These are phyloP conservation scores for Adelges cooleyi DNA, from an alignment of 1,140 invertebrate species.

Conservation along the genomic window DNA sequence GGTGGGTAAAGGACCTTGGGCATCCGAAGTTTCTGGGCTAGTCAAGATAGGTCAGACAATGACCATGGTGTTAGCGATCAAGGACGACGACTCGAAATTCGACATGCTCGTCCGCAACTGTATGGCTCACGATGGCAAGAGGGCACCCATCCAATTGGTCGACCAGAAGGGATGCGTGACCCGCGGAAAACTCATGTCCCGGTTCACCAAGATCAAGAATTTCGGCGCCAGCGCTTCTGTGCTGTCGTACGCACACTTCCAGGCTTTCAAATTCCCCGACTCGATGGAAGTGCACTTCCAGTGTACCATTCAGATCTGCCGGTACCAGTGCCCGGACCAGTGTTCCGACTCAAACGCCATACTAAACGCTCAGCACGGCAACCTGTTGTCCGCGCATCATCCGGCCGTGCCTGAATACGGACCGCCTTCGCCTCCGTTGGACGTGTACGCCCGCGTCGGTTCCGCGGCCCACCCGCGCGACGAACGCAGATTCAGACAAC, in stretches of 20 bases:
- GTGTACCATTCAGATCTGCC: slow-evolving; percentile 88
- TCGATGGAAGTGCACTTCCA: slow-evolving; percentile 95
- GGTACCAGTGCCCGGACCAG: slow-evolving; percentile 83
- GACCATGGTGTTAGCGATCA: slow-evolving; percentile 93
- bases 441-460: slow-evolving; percentile 61
- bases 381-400: slow-evolving; percentile 30
- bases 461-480: slow-evolving; percentile 51
- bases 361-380: slow-evolving; percentile 36
- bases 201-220: slow-evolving; percentile 90
- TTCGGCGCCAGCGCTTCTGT: slow-evolving; percentile 85
- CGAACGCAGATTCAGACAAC: slow-evolving; percentile 51
- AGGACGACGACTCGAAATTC: slow-evolving; percentile 90
- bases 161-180: slow-evolving; percentile 87
- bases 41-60: slow-evolving; percentile 93
- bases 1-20: slow-evolving; percentile 90
- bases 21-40: slow-evolving; percentile 82
- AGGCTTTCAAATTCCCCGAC: slow-evolving; percentile 91
- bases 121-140: slow-evolving; percentile 85
- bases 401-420: slow-evolving; percentile 12
- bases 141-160: slow-evolving; percentile 86
- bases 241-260: slow-evolving; percentile 83
- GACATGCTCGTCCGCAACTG: slow-evolving; percentile 92
- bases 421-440: slow-evolving; percentile 40
- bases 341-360: slow-evolving; percentile 51
- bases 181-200: slow-evolving; percentile 81